Evolutionary conservation across 2,113 vertebrate species (phyloP), one percentile per base, ranked within the genome.

Genomic region (Salvator merianae): DNA sequence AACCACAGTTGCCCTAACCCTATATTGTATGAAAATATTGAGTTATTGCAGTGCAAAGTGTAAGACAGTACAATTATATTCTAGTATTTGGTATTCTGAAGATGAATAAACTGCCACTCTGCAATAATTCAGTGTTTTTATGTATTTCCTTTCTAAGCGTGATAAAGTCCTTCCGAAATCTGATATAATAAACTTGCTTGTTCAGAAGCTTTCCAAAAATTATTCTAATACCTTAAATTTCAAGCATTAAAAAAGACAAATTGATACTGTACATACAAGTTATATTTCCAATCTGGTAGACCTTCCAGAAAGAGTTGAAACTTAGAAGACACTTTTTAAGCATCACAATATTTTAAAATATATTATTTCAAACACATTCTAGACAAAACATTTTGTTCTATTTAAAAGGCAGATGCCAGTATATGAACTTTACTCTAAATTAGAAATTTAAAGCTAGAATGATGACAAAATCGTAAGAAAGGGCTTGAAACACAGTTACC

Each of bases 401-500:
- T 40, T 84, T 40, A 84, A 84, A 62, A 38, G n/a, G 26, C 55
- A 75, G 9, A 36, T 70, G 65, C 69, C 34, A 77, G 36, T 30
- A 86, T 89, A 91, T 86, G 76, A 89, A 84, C 59, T 69, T 50
- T 0, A 7, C 7, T 87, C 72, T 22, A 4, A 0, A 50, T 87
- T 91, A 63, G 24, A 59, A 30, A 36, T 50, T 5, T 59, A 59
- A 87, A 71, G 63, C 13, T 32, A 83, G 71, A 24, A 47, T 24
- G 5, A 43, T 63, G 30, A 24, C 28, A 85, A 89, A 86, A 88
- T 47, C 10, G 65, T 1, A 65, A 0, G 10, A 79, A 40, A 34
- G 16, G 53, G 40, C 16, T 40, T 32, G 16, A 84, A 85, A 76
- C 74, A 89, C 90, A 91, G 93, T 96, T 95, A 96, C 95, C 95